phyloP scores from a whole-genome alignment of 2,888 invertebrate genomes.

The Ischnura elegans region DNA sequence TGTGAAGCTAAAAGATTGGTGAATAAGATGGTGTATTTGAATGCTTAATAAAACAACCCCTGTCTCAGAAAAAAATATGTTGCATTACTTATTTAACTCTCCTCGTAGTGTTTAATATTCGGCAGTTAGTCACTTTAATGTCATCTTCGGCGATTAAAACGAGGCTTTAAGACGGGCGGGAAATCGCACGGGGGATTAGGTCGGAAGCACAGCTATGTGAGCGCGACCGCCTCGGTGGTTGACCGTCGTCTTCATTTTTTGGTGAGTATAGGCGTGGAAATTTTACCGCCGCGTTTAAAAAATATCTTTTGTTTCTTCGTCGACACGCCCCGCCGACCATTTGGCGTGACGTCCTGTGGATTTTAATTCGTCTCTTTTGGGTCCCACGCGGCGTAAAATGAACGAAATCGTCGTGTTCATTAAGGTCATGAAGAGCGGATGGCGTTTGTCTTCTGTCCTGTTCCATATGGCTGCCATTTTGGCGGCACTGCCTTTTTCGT shows the following conservation, averaged over 20 bases:
- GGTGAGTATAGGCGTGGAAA: not conserved
- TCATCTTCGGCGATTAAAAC: too few relatives aligned
- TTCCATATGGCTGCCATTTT: constrained; percentile 24
- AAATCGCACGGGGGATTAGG: too few relatives aligned
- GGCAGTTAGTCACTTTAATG: too few relatives aligned
- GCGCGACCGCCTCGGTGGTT: not conserved
- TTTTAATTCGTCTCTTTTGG: constrained; percentile 19
- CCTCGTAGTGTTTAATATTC: too few relatives aligned
- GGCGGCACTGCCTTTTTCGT: not conserved
- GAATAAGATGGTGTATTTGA: too few relatives aligned
- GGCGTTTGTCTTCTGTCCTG: constrained; percentile 18
- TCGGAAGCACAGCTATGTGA: too few relatives aligned
- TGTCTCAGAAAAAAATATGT: too few relatives aligned
- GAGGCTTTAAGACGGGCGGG: too few relatives aligned
- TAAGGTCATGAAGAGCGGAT: constrained; percentile 44
- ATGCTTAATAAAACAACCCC: too few relatives aligned
- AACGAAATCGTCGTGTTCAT: constrained; percentile 32
- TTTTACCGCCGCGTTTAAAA: not conserved
- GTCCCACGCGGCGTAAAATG: not conserved
- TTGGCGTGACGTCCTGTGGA: not conserved
- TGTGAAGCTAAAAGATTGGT: too few relatives aligned
- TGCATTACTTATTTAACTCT: too few relatives aligned
- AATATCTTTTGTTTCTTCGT: not conserved
- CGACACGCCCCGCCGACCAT: not conserved
- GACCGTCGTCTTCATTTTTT: not conserved